Percentiles rank a stretch among this genome's conserved stretches.
phyloP scores from a whole-genome alignment of 2,797 vertebrate species.

The Hafferia zeledoni region DNA sequence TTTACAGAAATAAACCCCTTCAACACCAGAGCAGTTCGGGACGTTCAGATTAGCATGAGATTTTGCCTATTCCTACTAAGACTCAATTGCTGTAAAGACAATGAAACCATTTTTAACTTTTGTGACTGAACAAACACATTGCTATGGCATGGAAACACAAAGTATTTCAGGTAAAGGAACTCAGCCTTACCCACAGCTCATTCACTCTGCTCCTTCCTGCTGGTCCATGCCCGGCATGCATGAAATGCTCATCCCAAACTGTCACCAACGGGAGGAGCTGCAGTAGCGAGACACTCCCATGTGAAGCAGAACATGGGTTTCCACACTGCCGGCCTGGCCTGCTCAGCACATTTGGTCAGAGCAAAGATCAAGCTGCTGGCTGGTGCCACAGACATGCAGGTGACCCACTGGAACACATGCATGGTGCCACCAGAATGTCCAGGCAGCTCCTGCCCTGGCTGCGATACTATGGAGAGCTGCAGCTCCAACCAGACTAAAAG shows the following conservation, averaged over 20 bases:
- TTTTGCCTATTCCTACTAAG: not conserved
- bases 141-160: not conserved
- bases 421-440: fast-evolving
- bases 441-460: not conserved
- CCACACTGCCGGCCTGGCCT: not conserved
- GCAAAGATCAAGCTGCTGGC: not conserved
- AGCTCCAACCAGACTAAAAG: not conserved
- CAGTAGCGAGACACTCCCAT: fast-evolving
- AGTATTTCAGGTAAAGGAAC: not conserved
- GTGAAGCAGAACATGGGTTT: not conserved
- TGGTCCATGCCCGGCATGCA: fast-evolving
- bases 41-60: not conserved
- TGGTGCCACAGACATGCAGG: fast-evolving
- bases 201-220: not conserved
- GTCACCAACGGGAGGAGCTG: fast-evolving
- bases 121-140: not conserved
- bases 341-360: not conserved
- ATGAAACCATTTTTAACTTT: not conserved
- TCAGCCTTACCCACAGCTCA: fast-evolving
- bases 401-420: fast-evolving
- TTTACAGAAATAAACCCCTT: not conserved
- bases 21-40: fast-evolving
- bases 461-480: fast-evolving
- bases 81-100: not conserved
- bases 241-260: fast-evolving